Base-by-base conservation (phyloP, 2,113 vertebrate species). In the Corydoras maculifer region DNA sequence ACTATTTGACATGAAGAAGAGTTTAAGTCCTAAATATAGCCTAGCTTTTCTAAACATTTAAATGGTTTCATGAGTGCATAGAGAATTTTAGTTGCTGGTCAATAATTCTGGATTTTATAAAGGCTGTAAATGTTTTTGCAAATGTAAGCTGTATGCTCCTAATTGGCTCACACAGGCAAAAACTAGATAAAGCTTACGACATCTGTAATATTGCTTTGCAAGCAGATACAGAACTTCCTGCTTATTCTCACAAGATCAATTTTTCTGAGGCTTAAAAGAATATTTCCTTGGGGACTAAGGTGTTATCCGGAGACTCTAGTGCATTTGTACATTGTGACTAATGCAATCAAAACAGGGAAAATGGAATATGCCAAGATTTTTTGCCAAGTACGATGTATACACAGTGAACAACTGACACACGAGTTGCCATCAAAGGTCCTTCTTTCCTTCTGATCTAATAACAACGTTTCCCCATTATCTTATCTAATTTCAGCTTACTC, bases 401-500 rank as follows among this genome's bases (percentile, higher is more conserved):
- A 61, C 63, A 61, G 73, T 82, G 79, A 81, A 80, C 58, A 62
- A 74, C 32, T 66, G 74, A 76, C 12, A 65, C 70, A 63, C 63
- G 51, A 70, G 71, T 15, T 4, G 29, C 69, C 48, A 70, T 60
- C 66, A 73, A 67, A 79, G 43, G 69, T 70, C 77, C 73, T 62
- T 67, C 68, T 81, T 78, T 66, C 81, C 50, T 80, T 72, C 18
- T 76, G 79, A 58, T 62, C 73, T 74, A 88, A 86, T 89, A 82
- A 84, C 65, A 58, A 48, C 58, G 75, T 81, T 80, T 84, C 81
- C 77, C 85, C 84, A 85, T 88, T 86, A 88, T 83, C 77, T 86
- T 85, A 88, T 87, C 85, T 82, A 77, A 85, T 88, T 84, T 81
- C 75, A 87, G 83, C 76, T 86, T 85, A 86, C 86, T 86, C 79